Percentiles rank a stretch among this genome's conserved stretches.
Evolutionary conservation across 2,888 invertebrate genomes (phyloP).

Genomic region (Phalera bucephala): DNA sequence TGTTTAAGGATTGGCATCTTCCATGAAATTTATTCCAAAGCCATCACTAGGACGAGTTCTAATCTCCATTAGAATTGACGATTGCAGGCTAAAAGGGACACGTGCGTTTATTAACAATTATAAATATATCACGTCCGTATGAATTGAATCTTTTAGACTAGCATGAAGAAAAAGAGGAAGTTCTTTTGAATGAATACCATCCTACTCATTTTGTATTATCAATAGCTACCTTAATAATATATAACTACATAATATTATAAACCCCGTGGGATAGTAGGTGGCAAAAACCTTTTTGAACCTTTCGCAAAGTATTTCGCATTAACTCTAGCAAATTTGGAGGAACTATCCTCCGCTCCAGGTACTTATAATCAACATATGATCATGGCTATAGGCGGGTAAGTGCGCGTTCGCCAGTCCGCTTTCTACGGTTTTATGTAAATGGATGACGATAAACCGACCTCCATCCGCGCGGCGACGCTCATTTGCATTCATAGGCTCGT

Average conservation of each 20-base stretch:
- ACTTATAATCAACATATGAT: slow-evolving; percentile 57
- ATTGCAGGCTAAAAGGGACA: slow-evolving; percentile 23
- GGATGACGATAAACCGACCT: slow-evolving; percentile 72
- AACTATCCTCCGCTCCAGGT: slow-evolving; percentile 46
- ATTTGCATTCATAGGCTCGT: slow-evolving; percentile 83
- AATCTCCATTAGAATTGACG: slow-evolving; percentile 19
- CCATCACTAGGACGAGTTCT: not conserved
- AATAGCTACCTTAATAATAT: no score
- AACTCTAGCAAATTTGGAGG: no score
- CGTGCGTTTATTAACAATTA: slow-evolving; percentile 33
- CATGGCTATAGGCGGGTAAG: slow-evolving; percentile 57
- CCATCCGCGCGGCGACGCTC: slow-evolving; percentile 66
- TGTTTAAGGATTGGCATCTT: slow-evolving; percentile 3
- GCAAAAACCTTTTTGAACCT: no score
- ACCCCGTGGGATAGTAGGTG: no score
- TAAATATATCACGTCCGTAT: slow-evolving; percentile 36
- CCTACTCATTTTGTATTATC: no score
- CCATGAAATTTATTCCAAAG: not conserved
- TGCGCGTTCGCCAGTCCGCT: slow-evolving; percentile 58
- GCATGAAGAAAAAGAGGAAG: no score
- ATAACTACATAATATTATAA: no score
- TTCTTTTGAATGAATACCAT: no score
- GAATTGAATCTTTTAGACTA: slow-evolving; percentile 6
- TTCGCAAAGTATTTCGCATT: no score
- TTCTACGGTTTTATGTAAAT: slow-evolving; percentile 77